Evolutionary conservation across 2,888 invertebrate species (phyloP).

Genomic region (Meiosimyza decipiens): DNA sequence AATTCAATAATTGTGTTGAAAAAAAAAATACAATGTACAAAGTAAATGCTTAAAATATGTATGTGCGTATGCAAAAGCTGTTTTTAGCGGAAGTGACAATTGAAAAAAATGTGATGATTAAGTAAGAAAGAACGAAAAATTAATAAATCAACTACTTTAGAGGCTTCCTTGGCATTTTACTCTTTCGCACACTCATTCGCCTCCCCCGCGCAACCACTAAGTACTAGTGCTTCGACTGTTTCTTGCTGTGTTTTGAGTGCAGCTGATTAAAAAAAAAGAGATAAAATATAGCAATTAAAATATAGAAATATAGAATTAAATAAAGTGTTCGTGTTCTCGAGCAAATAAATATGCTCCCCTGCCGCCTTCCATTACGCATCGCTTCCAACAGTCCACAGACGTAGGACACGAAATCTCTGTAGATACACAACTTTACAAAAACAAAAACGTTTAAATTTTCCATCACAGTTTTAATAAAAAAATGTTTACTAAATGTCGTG

Average conservation of each 20-base stretch:
- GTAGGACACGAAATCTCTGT: too few relatives aligned
- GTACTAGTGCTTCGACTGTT: not conserved
- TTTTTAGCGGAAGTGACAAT: not conserved
- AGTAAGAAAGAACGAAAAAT: slow-evolving; percentile 15
- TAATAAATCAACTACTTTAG: slow-evolving; percentile 1
- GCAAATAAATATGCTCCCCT: slow-evolving; percentile 3
- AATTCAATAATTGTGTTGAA: not conserved
- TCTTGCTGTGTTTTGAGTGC: not conserved
- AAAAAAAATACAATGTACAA: not conserved
- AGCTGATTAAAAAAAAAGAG: not conserved
- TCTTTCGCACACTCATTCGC: not conserved
- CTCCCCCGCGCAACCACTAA: not conserved
- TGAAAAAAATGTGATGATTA: slow-evolving; percentile 7
- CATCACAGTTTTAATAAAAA: not conserved
- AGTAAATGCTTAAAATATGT: not conserved
- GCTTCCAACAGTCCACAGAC: not conserved
- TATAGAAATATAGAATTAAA: not conserved
- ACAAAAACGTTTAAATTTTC: not conserved
- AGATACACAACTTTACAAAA: not conserved
- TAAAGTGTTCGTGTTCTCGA: not conserved
- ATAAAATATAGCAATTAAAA: too few relatives aligned
- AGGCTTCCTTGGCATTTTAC: slow-evolving; percentile 39
- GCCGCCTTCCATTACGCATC: not conserved
- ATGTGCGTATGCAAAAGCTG: not conserved
- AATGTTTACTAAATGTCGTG: too few relatives aligned